These are phyloP conservation scores for Sphyrna mokarran DNA, from an alignment of 2,113 vertebrate species.

Conservation along the genomic window DNA sequence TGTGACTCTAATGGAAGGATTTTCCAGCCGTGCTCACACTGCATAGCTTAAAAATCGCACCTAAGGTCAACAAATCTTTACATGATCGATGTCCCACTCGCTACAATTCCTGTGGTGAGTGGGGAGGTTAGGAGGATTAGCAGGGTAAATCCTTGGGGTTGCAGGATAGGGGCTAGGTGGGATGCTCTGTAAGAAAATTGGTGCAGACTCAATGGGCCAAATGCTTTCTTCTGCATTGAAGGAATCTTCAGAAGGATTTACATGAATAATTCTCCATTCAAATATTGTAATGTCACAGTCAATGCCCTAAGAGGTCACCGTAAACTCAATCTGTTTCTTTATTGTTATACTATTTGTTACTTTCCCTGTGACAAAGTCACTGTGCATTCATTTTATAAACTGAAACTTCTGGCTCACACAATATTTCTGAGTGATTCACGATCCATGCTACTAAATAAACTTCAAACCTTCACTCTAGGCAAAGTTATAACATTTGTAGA, in stretches of 20 bases:
- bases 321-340: not conserved
- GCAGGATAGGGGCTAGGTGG: no score
- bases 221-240: no score
- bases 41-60: no score
- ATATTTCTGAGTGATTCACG: not conserved
- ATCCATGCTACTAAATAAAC: not conserved
- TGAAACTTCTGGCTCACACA: not conserved
- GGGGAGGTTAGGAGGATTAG: no score
- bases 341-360: not conserved
- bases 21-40: no score
- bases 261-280: not conserved
- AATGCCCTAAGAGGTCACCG: not conserved
- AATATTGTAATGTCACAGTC: not conserved
- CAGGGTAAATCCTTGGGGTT: no score
- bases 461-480: not conserved
- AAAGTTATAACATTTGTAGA: not conserved
- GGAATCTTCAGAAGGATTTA: not conserved
- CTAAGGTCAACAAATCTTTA: no score
- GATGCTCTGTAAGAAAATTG: no score
- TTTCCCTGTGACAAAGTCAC: not conserved
- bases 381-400: not conserved
- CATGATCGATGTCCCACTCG: no score
- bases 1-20: no score
- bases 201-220: no score
- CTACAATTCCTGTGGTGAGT: no score